Conservation (phyloP, 1,140 invertebrate species). For the Goniozus legneri region DNA sequence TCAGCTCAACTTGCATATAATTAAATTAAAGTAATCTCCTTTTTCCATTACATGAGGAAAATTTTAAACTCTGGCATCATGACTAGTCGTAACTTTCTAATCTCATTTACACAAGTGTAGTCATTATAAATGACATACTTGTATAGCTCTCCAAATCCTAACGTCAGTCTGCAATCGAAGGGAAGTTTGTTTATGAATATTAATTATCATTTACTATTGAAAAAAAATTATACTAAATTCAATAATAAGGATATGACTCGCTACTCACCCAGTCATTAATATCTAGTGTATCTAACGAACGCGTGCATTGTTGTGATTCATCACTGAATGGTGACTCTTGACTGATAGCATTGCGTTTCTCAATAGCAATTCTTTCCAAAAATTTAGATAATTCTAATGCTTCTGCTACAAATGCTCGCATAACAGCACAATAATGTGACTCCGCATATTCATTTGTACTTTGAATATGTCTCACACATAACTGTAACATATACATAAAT, state of each 20-base stretch:
- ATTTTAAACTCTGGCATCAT: no score
- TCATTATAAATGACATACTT: slow-evolving; percentile 60
- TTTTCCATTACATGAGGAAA: no score
- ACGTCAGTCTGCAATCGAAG: slow-evolving; percentile 61
- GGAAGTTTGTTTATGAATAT: slow-evolving; percentile 1
- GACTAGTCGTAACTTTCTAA: no score
- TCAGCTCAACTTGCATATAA: no score
- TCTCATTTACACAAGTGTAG: no score
- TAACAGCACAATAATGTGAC: slow-evolving; percentile 86
- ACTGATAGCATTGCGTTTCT: slow-evolving; percentile 38
- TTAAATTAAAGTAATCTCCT: no score
- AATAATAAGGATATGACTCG: no score
- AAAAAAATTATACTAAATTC: slow-evolving; percentile 3
- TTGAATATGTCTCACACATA: slow-evolving; percentile 66
- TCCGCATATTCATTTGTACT: slow-evolving; percentile 61
- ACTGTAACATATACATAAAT: no score
- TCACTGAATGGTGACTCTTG: slow-evolving; percentile 15
- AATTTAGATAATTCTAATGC: slow-evolving; percentile 85
- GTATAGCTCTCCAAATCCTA: slow-evolving; percentile 71
- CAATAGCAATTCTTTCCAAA: slow-evolving; percentile 71
- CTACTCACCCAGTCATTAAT: slow-evolving; percentile 86
- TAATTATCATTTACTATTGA: slow-evolving; percentile 1
- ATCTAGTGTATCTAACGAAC: slow-evolving; percentile 71
- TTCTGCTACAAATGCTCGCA: slow-evolving; percentile 85
- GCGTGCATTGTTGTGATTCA: slow-evolving; percentile 48